These are phyloP conservation scores for Zhengitettix transpicula DNA, from an alignment of 2,888 invertebrate species.

Conservation along the genomic window DNA sequence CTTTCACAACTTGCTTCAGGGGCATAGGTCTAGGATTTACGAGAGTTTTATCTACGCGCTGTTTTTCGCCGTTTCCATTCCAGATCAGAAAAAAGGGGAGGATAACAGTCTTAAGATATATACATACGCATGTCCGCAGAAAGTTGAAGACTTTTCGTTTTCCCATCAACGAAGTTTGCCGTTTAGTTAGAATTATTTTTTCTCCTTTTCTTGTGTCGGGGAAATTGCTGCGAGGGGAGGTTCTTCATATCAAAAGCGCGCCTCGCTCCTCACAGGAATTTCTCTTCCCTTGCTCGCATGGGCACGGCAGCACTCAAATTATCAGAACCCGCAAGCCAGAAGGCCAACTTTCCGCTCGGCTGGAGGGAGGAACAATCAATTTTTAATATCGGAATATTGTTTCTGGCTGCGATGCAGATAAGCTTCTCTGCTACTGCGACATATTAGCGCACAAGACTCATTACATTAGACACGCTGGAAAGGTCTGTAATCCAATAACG, in stretches of 20 bases:
- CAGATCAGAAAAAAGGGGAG: too few relatives aligned
- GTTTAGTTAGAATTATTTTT: conserved; percentile 11
- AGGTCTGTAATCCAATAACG: background rate
- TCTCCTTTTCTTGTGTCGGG: background rate
- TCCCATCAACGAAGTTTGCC: conserved; percentile 10
- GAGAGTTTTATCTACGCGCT: too few relatives aligned
- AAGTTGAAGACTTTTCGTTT: conserved; percentile 9
- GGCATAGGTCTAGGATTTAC: too few relatives aligned
- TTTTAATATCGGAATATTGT: background rate
- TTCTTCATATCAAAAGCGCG: background rate
- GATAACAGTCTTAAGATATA: background rate
- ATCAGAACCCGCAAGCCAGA: background rate
- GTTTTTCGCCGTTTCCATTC: too few relatives aligned
- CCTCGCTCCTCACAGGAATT: background rate
- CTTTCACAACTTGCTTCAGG: too few relatives aligned
- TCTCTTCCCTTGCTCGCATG: background rate
- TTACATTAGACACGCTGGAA: background rate
- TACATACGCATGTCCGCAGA: background rate
- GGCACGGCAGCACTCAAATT: background rate
- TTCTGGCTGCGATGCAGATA: background rate
- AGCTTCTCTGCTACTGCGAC: background rate
- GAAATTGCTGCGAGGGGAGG: background rate
- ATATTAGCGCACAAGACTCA: background rate
- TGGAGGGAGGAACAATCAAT: background rate
- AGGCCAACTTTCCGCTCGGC: background rate